These are phyloP conservation scores for Parasteatoda tepidariorum DNA, from an alignment of 1,140 invertebrate species.

Conservation along the genomic window DNA sequence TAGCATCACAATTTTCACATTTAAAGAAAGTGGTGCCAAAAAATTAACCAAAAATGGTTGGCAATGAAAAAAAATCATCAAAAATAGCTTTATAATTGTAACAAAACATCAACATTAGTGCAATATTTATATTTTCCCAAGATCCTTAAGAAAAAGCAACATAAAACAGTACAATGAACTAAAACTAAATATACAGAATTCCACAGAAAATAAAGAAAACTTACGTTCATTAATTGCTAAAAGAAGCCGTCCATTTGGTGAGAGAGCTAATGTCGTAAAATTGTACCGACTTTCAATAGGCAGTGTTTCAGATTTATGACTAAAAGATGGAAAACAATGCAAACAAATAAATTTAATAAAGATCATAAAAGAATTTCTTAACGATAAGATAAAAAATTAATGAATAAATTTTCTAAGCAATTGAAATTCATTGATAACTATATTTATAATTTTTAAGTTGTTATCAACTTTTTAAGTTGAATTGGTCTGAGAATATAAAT, in stretches of 20 bases:
- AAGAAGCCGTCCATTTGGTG: constrained; percentile 86
- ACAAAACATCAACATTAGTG: too few species aligned
- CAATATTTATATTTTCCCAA: too few species aligned
- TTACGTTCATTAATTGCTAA: constrained; percentile 91
- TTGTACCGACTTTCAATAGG: constrained; percentile 88
- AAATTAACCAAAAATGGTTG: too few species aligned
- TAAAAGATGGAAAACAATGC: constrained; percentile 71
- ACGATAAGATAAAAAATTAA: neutral
- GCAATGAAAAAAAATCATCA: too few species aligned
- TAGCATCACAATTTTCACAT: too few species aligned
- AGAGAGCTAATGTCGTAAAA: constrained; percentile 85
- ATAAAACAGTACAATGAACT: too few species aligned
- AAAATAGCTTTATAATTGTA: too few species aligned
- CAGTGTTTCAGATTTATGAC: constrained; percentile 89
- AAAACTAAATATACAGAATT: too few species aligned
- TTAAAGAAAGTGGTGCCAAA: too few species aligned
- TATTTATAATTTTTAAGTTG: neutral
- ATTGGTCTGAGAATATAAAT: neutral
- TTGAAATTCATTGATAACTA: neutral
- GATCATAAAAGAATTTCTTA: neutral
- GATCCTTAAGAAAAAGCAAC: too few species aligned
- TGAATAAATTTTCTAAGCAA: neutral
- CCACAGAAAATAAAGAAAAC: constrained; percentile 42
- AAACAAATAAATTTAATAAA: constrained; percentile 17
- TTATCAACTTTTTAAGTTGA: neutral